A percentile compares a stretch with the other conserved stretches of the same genome.
phyloP scores from a whole-genome alignment of 2,113 vertebrate species.

The Ptychochromis oligacanthus region DNA sequence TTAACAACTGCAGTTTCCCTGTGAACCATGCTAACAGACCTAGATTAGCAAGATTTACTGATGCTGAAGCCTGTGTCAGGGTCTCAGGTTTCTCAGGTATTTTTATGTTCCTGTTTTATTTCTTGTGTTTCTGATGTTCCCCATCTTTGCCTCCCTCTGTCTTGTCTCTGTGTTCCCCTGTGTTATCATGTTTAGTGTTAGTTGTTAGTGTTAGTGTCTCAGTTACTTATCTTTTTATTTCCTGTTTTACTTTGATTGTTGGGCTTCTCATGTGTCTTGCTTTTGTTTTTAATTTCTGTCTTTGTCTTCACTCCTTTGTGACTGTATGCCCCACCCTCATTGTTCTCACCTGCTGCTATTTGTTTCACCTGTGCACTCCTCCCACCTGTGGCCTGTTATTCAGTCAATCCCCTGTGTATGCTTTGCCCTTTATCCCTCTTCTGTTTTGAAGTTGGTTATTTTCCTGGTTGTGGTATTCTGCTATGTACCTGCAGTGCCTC shows the following conservation, averaged over 20 bases:
- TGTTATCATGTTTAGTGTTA: background rate
- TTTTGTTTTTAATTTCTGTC: too few species aligned
- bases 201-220: too few species aligned
- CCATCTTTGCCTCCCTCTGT: background rate
- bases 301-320: background rate
- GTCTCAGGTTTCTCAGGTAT: background rate
- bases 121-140: background rate
- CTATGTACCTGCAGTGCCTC: background rate
- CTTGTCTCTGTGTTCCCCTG: background rate
- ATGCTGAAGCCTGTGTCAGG: background rate
- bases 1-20: background rate
- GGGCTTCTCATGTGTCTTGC: too few species aligned
- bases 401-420: background rate
- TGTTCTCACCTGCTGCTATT: background rate
- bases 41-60: background rate
- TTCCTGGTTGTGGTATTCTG: background rate
- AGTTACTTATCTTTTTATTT: background rate
- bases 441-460: background rate
- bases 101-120: background rate
- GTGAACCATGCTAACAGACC: background rate
- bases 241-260: background rate
- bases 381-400: rapidly evolving
- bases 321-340: background rate
- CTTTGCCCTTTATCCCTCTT: background rate
- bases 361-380: background rate